Percentiles rank a stretch among this genome's conserved stretches.
These are phyloP conservation scores for Leptinotarsa peninsularis DNA, from an alignment of 2,888 invertebrate genomes.

Conservation along the genomic window DNA sequence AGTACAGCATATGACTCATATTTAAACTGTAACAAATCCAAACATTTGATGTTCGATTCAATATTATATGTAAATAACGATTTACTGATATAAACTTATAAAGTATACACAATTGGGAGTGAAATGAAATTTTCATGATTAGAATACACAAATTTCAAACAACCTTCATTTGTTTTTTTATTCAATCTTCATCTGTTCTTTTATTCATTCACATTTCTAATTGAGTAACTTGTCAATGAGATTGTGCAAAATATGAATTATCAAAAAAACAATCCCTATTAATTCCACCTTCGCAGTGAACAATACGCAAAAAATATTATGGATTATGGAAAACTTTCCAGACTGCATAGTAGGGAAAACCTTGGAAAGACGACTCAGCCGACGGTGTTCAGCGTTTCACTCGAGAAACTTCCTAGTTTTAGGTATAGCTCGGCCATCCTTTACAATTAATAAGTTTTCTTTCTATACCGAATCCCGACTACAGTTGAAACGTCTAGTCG, in stretches of 20 bases:
- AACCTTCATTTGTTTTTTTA: no score
- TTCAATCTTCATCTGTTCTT: no score
- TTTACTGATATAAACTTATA: no score
- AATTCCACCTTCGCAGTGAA: conserved; percentile 21
- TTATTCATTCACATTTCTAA: background rate
- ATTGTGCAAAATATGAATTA: conserved; percentile 13
- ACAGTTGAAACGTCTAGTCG: background rate
- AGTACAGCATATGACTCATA: no score
- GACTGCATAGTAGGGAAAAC: conserved; percentile 46
- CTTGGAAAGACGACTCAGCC: conserved; percentile 17
- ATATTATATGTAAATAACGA: no score
- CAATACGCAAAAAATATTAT: conserved; percentile 33
- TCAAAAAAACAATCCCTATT: conserved; percentile 2
- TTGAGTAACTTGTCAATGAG: background rate
- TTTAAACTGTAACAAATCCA: no score
- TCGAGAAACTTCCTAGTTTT: conserved; percentile 18
- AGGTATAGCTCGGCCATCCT: conserved; percentile 12
- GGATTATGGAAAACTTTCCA: conserved; percentile 48
- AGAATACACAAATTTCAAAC: no score
- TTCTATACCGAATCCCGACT: background rate
- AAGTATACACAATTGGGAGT: no score
- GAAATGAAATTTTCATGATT: no score
- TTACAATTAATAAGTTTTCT: conserved; percentile 19
- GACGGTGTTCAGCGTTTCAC: conserved; percentile 17
- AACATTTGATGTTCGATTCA: no score